Base-by-base conservation (phyloP, 1,140 invertebrate species). In the Ruditapes philippinarum region DNA sequence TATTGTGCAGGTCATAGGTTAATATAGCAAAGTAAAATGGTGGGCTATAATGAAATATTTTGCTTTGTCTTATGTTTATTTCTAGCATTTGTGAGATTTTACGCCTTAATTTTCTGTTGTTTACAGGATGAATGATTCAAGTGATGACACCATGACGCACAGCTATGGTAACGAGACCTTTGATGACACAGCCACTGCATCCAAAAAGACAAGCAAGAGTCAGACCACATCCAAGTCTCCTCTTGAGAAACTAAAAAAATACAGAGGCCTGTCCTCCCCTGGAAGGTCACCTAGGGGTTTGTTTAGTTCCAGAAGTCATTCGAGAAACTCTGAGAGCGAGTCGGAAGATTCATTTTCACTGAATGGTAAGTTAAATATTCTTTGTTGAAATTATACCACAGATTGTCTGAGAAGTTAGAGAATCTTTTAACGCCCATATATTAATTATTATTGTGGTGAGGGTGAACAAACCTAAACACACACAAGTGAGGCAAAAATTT, bases 341-440 rank as follows among this genome's bases (percentile, higher is more conserved):
- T 97, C 96, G 36, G 96, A 97, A 91, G 96, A 97, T 86, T 97
- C 96, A 0, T 94, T 96, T 62, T 96, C 96, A 7, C 38, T 60
- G 2, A 60, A 49, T 82, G 57, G 33, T 54, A 25, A 38, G 65
- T 70, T n/a, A n/a, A n/a, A n/a, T n/a, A n/a, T n/a, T n/a, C n/a
- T n/a, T n/a, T n/a, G n/a, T n/a, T n/a, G n/a, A n/a, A n/a, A n/a
- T n/a, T n/a, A n/a, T n/a, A n/a, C n/a, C n/a, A n/a, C n/a, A n/a
- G n/a, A n/a, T n/a, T n/a, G n/a, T n/a, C n/a, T n/a, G n/a, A n/a
- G n/a, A n/a, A n/a, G n/a, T n/a, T n/a, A n/a, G n/a, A n/a, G n/a
- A n/a, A n/a, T n/a, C n/a, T n/a, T n/a, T n/a, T n/a, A n/a, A n/a
- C n/a, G n/a, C n/a, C n/a, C n/a, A n/a, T n/a, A n/a, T n/a, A n/a